Percentiles rank a stretch among this genome's conserved stretches.
phyloP scores from a whole-genome alignment of 2,888 invertebrate genomes.

The Dolomedes plantarius region DNA sequence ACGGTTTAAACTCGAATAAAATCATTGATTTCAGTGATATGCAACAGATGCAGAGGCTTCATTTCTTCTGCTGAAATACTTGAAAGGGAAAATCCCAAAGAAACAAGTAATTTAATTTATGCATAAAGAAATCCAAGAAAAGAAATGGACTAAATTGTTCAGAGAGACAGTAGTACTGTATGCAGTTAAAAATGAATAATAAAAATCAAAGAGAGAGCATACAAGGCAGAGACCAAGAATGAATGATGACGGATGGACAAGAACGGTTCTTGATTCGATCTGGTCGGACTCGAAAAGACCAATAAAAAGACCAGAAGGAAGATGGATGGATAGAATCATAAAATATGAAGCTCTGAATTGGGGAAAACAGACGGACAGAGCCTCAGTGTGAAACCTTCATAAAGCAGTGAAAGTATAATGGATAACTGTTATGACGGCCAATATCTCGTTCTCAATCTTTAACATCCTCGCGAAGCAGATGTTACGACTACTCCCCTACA shows the following conservation, averaged over 20 bases:
- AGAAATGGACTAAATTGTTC: neutral
- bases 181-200: neutral
- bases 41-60: too few species aligned
- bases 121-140: neutral
- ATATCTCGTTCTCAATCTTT: neutral
- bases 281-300: constrained; percentile 3
- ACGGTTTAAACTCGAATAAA: too few species aligned
- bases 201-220: neutral
- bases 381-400: neutral
- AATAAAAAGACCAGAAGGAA: constrained; percentile 3
- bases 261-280: neutral
- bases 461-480: neutral
- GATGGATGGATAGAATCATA: constrained; percentile 16
- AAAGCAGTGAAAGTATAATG: constrained; percentile 6
- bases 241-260: constrained; percentile 9
- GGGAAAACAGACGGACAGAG: neutral
- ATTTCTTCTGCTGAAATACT: too few species aligned
- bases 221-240: neutral
- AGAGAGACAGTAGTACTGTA: neutral
- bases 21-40: too few species aligned
- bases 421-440: neutral
- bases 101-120: too few species aligned
- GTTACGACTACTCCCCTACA: neutral
- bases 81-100: too few species aligned
- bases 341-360: constrained; percentile 6